Conservation (phyloP, 2,888 invertebrate genomes). For the Macrosiphum euphorbiae region DNA sequence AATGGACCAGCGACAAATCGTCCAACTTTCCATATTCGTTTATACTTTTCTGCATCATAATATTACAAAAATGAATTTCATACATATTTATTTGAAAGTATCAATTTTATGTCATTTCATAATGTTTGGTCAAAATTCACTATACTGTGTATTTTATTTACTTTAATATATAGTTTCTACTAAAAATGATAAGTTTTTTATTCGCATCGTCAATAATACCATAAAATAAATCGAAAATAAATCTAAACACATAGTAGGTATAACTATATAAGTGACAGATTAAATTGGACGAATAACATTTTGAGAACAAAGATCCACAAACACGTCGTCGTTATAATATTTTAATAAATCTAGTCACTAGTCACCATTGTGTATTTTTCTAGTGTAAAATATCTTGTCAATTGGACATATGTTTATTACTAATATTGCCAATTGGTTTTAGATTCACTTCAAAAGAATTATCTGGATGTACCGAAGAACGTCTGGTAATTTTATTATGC, state of each 20-base stretch:
- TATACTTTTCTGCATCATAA: not conserved
- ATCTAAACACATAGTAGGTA: not conserved
- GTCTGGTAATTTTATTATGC: not conserved
- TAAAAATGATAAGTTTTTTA: constrained; percentile 11
- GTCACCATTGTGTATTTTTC: not conserved
- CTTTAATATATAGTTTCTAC: not conserved
- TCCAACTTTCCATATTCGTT: not conserved
- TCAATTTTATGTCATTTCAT: not conserved
- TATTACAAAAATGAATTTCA: not conserved
- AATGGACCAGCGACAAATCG: not conserved
- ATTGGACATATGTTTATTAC: not conserved
- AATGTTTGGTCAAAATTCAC: not conserved
- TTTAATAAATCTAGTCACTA: not conserved
- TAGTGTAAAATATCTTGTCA: not conserved
- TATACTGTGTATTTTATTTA: not conserved
- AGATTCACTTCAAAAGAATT: too few relatives aligned
- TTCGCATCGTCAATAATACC: not conserved
- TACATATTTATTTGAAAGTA: constrained; percentile 26
- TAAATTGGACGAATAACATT: not conserved
- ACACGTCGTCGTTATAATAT: not conserved
- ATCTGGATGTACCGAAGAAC: not conserved
- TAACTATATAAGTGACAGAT: not conserved
- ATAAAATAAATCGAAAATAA: not conserved
- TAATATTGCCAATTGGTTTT: too few relatives aligned
- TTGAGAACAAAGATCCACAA: not conserved